Base-by-base conservation (phyloP, 2,113 vertebrate species). In the Delphinus delphis region DNA sequence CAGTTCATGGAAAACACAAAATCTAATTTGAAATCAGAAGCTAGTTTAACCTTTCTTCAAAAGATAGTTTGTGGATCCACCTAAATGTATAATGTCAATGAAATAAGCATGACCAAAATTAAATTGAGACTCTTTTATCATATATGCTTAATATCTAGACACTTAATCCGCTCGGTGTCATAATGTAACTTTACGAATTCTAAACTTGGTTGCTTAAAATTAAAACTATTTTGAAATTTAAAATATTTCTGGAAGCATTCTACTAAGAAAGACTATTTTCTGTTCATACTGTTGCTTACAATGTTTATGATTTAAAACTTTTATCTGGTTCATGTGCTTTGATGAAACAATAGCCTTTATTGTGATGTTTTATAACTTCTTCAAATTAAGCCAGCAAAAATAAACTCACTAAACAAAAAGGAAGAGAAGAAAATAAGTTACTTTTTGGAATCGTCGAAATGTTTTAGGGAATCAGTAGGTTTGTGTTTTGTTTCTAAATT, bases 311-410 rank as follows among this genome's bases (percentile, higher is more conserved):
- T 28, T 47, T 77, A 58, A 97, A 89, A 90, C 33, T 62, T 60
- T 70, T 73, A 85, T 77, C 38, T 73, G 31, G 17, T 44, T 93
- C 21, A n/a, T 50, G 13, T 28, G 65, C 25, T 94, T 62, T 38
- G 38, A 92, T 65, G 31, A 95, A 80, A 70, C 3, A 65, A 63
- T 3, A 80, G 47, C 20, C 11, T 70, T 85, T 73, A 4, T 47
- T 68, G 8, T 50, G 33, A 87, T 58, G n/a, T 85, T 86, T 81
- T 71, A 31, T 71, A 58, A 93, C 15, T 60, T 92, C 20, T 92
- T 36, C 77, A 95, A 74, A 93, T 86, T 58, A 93, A 93, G 9
- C 8, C 55, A 77, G 47, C 58, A 91, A 91, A 92, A 95, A 74
- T 55, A 71, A 90, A 60, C 25, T 77, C 44, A 88, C 53, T 67